These are phyloP conservation scores for Rhea pennata DNA, from an alignment of 2,113 vertebrate species.

Conservation along the genomic window DNA sequence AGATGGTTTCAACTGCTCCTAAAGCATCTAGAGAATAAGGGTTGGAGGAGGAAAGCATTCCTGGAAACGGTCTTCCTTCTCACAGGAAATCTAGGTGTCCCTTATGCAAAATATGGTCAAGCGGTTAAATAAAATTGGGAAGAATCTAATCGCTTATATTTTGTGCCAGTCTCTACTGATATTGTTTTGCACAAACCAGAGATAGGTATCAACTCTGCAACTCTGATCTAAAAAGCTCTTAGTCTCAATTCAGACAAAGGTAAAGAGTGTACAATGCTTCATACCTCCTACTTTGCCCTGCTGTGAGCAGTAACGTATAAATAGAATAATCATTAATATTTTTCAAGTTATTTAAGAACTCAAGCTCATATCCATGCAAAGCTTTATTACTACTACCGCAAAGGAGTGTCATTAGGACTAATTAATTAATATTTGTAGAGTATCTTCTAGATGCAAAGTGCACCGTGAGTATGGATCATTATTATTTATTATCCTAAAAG, in stretches of 20 bases:
- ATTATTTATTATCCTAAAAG: slow-evolving; percentile 67
- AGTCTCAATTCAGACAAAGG: background rate
- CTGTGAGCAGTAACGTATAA: background rate
- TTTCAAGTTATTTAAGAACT: slow-evolving; percentile 1
- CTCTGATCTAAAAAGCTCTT: background rate
- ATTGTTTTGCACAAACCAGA: background rate
- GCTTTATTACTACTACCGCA: slow-evolving; percentile 48
- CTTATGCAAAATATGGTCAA: background rate
- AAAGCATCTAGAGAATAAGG: background rate
- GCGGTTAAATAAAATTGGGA: background rate
- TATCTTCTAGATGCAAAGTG: slow-evolving; percentile 30
- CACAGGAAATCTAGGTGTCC: background rate
- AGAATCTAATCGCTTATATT: background rate
- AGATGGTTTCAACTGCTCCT: background rate
- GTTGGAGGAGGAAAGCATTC: background rate
- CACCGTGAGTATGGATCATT: slow-evolving; percentile 44
- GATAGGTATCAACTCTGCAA: background rate
- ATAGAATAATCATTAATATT: slow-evolving; percentile 17
- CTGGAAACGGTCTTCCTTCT: background rate
- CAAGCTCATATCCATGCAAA: slow-evolving; percentile 24
- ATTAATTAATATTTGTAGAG: slow-evolving; percentile 63
- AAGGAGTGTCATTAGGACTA: slow-evolving; percentile 30
- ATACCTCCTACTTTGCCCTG: background rate
- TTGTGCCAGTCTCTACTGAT: background rate
- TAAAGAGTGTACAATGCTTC: background rate